These are phyloP conservation scores for Conopomorpha cramerella DNA, from an alignment of 1,140 invertebrate species.

Conservation along the genomic window DNA sequence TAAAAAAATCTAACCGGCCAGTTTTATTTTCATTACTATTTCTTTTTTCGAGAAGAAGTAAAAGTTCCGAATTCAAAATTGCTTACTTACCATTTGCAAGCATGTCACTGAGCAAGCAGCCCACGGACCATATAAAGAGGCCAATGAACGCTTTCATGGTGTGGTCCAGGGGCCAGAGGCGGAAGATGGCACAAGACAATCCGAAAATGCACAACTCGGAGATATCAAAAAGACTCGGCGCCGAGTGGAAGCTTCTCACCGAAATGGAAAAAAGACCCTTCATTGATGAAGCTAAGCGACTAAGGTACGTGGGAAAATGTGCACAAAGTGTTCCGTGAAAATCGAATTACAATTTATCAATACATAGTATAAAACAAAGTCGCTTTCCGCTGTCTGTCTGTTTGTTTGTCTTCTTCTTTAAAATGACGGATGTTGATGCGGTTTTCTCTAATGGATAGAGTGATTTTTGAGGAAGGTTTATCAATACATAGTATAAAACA, in stretches of 20 bases:
- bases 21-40: no score
- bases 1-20: no score
- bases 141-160: slow-evolving; percentile 96
- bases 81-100: slow-evolving; percentile 11
- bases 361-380: no score
- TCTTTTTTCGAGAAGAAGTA: neutral
- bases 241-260: slow-evolving; percentile 87
- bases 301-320: slow-evolving; percentile 79
- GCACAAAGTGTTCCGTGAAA: no score
- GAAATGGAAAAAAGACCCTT: slow-evolving; percentile 92
- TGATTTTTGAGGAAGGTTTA: no score
- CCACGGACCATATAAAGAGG: slow-evolving; percentile 80
- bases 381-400: no score
- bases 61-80: slow-evolving; percentile 3
- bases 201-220: slow-evolving; percentile 98
- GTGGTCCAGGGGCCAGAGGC: slow-evolving; percentile 85
- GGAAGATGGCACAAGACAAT: slow-evolving; percentile 97
- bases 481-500: no score
- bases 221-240: slow-evolving; percentile 88
- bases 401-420: no score
- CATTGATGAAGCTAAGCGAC: slow-evolving; percentile 94
- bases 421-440: no score
- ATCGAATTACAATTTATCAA: no score
- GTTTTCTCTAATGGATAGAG: no score
- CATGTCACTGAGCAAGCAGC: slow-evolving; percentile 44